Evolutionary conservation across 2,113 vertebrate genomes (phyloP).

Genomic region (Hippocampus mohnikei): DNA sequence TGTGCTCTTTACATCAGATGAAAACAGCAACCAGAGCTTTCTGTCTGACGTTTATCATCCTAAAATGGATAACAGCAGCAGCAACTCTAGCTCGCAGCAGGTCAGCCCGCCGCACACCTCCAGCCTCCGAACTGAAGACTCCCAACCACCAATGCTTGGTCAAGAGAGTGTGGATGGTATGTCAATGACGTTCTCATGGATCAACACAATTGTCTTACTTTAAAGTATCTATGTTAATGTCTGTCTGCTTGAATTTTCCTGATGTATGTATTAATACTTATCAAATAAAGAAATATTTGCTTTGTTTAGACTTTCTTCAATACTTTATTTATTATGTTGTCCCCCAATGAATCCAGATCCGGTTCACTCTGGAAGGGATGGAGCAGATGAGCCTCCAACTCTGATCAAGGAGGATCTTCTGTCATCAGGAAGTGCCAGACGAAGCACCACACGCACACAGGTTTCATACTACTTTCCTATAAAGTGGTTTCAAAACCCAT

Average conservation of each 20-base stretch:
- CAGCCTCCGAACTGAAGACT: constrained; percentile 86
- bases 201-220: background rate
- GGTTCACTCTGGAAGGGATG: constrained; percentile 82
- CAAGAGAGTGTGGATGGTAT: constrained; percentile 90
- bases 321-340: background rate
- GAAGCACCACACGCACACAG: constrained; percentile 49
- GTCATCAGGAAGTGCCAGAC: constrained; percentile 45
- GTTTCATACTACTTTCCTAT: constrained; percentile 21
- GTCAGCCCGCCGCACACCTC: constrained; percentile 83
- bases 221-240: background rate
- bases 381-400: constrained; percentile 94
- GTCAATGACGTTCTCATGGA: constrained; percentile 1
- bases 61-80: constrained; percentile 91
- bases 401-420: constrained; percentile 93
- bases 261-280: too few species aligned
- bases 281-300: too few species aligned
- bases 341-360: constrained; percentile 73
- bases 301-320: background rate
- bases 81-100: constrained; percentile 89
- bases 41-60: constrained; percentile 88
- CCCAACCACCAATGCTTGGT: constrained; percentile 91
- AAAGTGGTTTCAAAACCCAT: background rate
- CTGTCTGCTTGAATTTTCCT: too few species aligned
- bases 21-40: constrained; percentile 98
- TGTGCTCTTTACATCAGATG: constrained; percentile 76